Percentiles rank a stretch among this genome's conserved stretches.
These are phyloP conservation scores for Agonopterix arenella DNA, from an alignment of 2,888 invertebrate species.

Conservation along the genomic window DNA sequence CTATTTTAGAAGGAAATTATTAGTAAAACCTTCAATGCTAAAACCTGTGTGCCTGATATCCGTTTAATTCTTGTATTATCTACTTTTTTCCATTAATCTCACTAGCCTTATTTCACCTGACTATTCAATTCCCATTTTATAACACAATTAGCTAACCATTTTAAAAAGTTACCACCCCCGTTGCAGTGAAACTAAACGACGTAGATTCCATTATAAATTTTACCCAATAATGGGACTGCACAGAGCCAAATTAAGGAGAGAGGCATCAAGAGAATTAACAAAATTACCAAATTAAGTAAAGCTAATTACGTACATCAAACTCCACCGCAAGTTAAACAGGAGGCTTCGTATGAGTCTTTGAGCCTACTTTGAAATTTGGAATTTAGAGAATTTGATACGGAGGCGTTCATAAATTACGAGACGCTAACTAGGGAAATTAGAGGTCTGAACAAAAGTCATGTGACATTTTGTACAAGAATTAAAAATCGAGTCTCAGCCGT, in stretches of 20 bases:
- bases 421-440: no score
- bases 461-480: no score
- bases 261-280: constrained; percentile 36
- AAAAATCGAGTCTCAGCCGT: no score
- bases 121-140: background rate
- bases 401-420: no score
- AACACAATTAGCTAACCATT: background rate
- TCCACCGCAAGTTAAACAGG: constrained; percentile 41
- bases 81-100: no score
- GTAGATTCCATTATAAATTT: constrained; percentile 40
- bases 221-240: constrained; percentile 36
- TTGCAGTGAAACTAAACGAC: constrained; percentile 11
- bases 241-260: constrained; percentile 36
- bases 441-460: no score
- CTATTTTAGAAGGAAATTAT: no score
- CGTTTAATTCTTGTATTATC: no score
- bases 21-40: no score
- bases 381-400: background rate
- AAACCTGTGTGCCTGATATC: no score
- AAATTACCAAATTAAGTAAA: constrained; percentile 51
- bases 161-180: constrained; percentile 2
- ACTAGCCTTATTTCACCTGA: no score
- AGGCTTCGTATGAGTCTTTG: constrained; percentile 19
- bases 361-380: background rate
- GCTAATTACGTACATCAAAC: constrained; percentile 62